Base-by-base conservation (phyloP, 2,888 invertebrate species). In the Barypeithes pellucidus region DNA sequence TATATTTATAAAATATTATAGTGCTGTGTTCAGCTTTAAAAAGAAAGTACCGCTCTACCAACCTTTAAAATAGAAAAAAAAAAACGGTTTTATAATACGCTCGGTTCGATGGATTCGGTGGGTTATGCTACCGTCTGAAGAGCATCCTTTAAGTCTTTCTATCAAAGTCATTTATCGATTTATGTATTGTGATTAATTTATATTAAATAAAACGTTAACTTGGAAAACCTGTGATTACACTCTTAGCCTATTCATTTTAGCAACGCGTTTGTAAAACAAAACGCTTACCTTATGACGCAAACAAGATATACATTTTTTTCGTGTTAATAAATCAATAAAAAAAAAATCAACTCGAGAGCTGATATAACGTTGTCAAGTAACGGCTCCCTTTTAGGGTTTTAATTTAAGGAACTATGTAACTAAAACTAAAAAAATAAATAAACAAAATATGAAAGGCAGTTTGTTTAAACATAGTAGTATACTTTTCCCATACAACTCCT, bases 341-440 rank as follows among this genome's bases (percentile, higher is more conserved):
- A 18, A 45, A 50, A 50, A 22, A 50, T 24, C 12, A 50, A 50
- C 50, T 50, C 11, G 20, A 43, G 12, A 29, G 29, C 52, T 52
- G 52, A 52, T 7, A 52, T 18, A 24, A 50, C 22, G 18, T 52
- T 24, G 14, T 16, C 16, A 57, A 57, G 3, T 57, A 16, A 57
- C 54, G 18, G 54, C 33, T 33, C 33, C 33, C 24, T 57, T 33
- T 57, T 11, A 61, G 61, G 16, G 43, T 14, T 61, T 45, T 16
- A 29, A n/a, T 22, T 43, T 61, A 61, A 61, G 61, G 61, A 61
- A 61, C 61, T 61, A 61, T 29, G 16, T 45, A 14, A 61, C 61
- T 61, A 45, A 29, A 61, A 61, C 61, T 61, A 43, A 61, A 61
- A n/a, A 29, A 29, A 43, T 61, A 61, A 61, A 43, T 43, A 61